Evolutionary conservation across 92 coral and sea anemone species (phyloP).

Genomic region (Pocillopora meandrina): DNA sequence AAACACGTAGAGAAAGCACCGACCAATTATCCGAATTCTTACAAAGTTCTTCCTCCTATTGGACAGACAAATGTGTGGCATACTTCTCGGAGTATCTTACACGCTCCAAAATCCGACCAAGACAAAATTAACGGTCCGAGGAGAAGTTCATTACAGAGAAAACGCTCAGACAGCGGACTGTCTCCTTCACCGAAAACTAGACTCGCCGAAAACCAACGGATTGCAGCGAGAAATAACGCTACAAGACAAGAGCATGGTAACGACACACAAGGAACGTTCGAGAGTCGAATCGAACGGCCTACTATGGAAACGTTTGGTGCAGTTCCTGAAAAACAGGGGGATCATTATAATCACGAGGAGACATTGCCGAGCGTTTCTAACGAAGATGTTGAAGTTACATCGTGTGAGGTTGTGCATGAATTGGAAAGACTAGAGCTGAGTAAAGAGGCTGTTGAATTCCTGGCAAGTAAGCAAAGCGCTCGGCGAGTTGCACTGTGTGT

Average conservation of each 20-base stretch:
- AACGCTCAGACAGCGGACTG: constrained; percentile 2
- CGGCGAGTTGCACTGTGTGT: constrained; percentile 74
- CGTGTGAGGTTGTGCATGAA: constrained; percentile 25
- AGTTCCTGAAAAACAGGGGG: not conserved
- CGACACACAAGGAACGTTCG: not conserved
- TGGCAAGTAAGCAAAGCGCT: constrained; percentile 45
- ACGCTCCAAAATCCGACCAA: not conserved
- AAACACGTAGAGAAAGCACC: constrained; percentile 33
- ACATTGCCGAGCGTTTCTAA: not conserved
- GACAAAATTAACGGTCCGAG: not conserved
- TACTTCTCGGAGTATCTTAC: not conserved
- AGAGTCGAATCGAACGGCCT: not conserved
- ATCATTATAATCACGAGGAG: not conserved
- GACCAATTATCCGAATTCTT: constrained; percentile 58
- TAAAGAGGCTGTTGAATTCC: constrained; percentile 47
- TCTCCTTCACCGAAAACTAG: not conserved
- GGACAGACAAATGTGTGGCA: constrained; percentile 33
- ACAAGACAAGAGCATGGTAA: not conserved
- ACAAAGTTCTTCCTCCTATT: constrained; percentile 77
- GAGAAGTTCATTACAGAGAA: constrained; percentile 7
- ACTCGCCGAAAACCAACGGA: not conserved
- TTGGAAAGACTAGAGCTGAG: constrained; percentile 54
- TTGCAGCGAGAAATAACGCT: not conserved
- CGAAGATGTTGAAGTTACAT: constrained; percentile 30
- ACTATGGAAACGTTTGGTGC: not conserved